These are phyloP conservation scores for Sylvilagus bachmani DNA, from an alignment of 2,113 vertebrate species.

Conservation along the genomic window DNA sequence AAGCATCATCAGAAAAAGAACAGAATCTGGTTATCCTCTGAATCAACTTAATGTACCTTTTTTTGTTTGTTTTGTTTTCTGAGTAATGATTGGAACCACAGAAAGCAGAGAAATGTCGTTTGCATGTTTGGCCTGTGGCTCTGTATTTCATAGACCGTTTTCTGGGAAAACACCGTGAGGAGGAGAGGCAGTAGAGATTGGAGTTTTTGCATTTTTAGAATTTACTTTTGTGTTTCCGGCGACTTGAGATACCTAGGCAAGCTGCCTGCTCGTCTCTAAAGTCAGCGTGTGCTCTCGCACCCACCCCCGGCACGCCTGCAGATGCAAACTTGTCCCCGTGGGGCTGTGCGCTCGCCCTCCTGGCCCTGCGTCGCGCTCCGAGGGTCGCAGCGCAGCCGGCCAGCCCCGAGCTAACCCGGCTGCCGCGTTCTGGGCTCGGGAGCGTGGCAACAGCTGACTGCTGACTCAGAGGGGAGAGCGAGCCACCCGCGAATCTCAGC, in stretches of 20 bases:
- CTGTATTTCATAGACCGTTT: neutral
- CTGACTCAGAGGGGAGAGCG: slow-evolving; percentile 88
- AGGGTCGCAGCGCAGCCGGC: no score
- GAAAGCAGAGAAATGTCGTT: neutral
- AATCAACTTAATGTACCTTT: neutral
- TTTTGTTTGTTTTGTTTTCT: neutral
- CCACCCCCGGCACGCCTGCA: neutral
- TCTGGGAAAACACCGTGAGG: neutral
- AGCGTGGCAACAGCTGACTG: slow-evolving; percentile 88
- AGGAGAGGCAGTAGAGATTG: neutral
- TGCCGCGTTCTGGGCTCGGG: slow-evolving; percentile 76
- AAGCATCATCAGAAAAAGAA: slow-evolving; percentile 30
- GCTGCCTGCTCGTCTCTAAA: neutral
- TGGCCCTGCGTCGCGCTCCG: neutral
- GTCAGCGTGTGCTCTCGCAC: neutral
- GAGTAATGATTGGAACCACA: neutral
- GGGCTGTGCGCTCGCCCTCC: neutral
- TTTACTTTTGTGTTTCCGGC: neutral
- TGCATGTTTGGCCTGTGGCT: neutral
- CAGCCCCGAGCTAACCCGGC: slow-evolving; percentile 72
- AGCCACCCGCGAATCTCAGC: slow-evolving; percentile 88
- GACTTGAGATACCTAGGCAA: neutral
- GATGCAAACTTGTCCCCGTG: neutral
- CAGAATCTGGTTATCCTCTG: neutral
- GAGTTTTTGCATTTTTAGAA: neutral